phyloP scores from a whole-genome alignment of 2,113 vertebrate genomes.

The Dunckerocampus dactyliophorus region DNA sequence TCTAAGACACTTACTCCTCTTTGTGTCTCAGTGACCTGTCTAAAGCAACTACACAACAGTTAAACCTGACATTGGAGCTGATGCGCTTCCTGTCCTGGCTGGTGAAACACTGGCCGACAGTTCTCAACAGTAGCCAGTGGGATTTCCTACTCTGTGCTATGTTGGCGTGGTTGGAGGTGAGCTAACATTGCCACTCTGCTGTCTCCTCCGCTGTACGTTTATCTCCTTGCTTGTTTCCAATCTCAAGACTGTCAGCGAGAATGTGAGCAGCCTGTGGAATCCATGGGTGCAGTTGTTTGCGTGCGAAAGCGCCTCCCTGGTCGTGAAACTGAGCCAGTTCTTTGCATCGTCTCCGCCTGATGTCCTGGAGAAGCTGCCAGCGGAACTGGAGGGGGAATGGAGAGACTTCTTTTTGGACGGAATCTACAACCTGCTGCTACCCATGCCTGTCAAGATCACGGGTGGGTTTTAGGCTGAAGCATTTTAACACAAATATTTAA shows the following conservation, averaged over 20 bases:
- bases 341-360: conserved; percentile 74
- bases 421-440: conserved; percentile 85
- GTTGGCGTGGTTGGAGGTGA: conserved; percentile 94
- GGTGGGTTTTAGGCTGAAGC: conserved; percentile 60
- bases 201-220: neutral
- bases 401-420: conserved; percentile 90
- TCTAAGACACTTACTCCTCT: conserved; percentile 2
- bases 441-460: conserved; percentile 83
- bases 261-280: conserved; percentile 70
- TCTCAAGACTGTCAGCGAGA: conserved; percentile 81
- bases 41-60: conserved; percentile 68
- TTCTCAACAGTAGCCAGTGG: conserved; percentile 82
- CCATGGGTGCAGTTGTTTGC: conserved; percentile 87
- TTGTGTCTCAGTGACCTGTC: conserved; percentile 79
- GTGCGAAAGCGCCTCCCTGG: conserved; percentile 81
- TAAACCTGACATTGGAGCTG: conserved; percentile 86
- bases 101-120: conserved; percentile 67
- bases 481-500: neutral
- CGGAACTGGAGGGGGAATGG: conserved; percentile 84
- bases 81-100: conserved; percentile 84
- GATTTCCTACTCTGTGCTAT: conserved; percentile 94
- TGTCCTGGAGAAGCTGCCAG: conserved; percentile 73
- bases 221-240: conserved; percentile 1
- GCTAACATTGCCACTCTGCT: neutral
- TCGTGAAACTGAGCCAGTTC: conserved; percentile 78